Percentiles rank a stretch among this genome's conserved stretches.
Conservation (phyloP, 2,113 vertebrate species). For the Paedocypris sp. region DNA sequence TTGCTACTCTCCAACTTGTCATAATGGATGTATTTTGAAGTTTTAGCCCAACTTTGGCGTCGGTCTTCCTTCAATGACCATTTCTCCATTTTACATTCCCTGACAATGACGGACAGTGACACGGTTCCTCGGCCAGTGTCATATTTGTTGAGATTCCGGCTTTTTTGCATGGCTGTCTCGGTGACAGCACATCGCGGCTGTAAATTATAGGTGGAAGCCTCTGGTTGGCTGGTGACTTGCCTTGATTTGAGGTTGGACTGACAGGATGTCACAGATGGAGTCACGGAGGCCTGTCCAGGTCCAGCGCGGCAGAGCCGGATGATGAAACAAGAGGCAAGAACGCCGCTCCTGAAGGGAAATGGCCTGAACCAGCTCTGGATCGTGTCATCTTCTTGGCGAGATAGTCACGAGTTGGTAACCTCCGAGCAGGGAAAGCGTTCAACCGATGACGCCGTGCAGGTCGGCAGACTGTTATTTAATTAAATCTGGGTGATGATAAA, state of each 20-base stretch:
- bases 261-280: conserved; percentile 38
- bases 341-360: conserved; percentile 25
- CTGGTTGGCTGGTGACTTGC: conserved; percentile 33
- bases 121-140: conserved; percentile 29
- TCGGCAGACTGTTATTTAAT: conserved; percentile 11
- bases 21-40: no score
- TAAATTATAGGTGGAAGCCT: conserved; percentile 34
- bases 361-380: conserved; percentile 6
- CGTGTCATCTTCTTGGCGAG: conserved; percentile 12
- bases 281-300: conserved; percentile 32
- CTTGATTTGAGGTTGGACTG: conserved; percentile 36
- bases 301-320: conserved; percentile 28
- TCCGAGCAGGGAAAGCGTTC: background rate
- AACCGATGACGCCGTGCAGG: background rate
- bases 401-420: conserved; percentile 23
- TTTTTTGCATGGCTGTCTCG: conserved; percentile 28
- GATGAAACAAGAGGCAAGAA: conserved; percentile 39
- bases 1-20: conserved; percentile 15
- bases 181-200: conserved; percentile 29
- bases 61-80: conserved; percentile 23
- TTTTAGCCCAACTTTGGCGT: no score
- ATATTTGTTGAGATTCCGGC: conserved; percentile 19
- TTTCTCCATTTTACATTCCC: conserved; percentile 22
- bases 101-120: conserved; percentile 6
- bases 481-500: conserved; percentile 14